phyloP scores from a whole-genome alignment of 2,888 invertebrate species.

The Caenorhabditis sulstoni region DNA sequence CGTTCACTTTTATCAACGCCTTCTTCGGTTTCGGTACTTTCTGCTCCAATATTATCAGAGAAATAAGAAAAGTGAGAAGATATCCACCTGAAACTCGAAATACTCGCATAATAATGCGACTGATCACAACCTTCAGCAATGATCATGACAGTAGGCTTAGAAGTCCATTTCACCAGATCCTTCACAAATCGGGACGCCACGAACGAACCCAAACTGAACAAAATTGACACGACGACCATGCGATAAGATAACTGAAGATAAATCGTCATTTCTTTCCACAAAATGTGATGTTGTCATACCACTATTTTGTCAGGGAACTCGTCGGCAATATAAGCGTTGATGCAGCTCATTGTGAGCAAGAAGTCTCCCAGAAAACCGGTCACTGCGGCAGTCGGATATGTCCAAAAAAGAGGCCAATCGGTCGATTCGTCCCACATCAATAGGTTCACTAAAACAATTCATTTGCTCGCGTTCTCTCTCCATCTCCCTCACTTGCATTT shows the following conservation, averaged over 20 bases:
- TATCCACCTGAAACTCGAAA: slow-evolving; percentile 42
- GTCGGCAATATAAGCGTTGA: slow-evolving; percentile 77
- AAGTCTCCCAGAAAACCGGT: slow-evolving; percentile 75
- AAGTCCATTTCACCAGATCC: slow-evolving; percentile 63
- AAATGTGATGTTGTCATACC: slow-evolving; percentile 38
- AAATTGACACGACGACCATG: slow-evolving; percentile 76
- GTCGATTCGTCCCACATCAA: slow-evolving; percentile 72
- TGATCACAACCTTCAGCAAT: slow-evolving; percentile 61
- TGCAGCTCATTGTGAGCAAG: slow-evolving; percentile 75
- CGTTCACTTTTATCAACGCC: slow-evolving; percentile 43
- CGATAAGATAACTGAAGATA: slow-evolving; percentile 72
- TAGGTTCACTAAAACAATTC: slow-evolving; percentile 60
- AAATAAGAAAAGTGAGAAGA: slow-evolving; percentile 37
- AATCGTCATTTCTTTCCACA: not conserved
- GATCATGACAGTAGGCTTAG: slow-evolving; percentile 59
- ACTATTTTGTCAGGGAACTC: slow-evolving; percentile 72
- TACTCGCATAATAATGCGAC: not conserved
- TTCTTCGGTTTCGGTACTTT: slow-evolving; percentile 48
- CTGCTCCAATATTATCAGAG: slow-evolving; percentile 41
- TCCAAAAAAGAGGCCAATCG: slow-evolving; percentile 69
- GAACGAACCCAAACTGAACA: slow-evolving; percentile 74
- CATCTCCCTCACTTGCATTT: slow-evolving; percentile 60
- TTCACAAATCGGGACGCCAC: slow-evolving; percentile 68
- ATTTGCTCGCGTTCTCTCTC: not conserved
- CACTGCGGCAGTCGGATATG: slow-evolving; percentile 63